These are phyloP conservation scores for Halocaridina rubra DNA, from an alignment of 2,888 invertebrate species.

Conservation along the genomic window DNA sequence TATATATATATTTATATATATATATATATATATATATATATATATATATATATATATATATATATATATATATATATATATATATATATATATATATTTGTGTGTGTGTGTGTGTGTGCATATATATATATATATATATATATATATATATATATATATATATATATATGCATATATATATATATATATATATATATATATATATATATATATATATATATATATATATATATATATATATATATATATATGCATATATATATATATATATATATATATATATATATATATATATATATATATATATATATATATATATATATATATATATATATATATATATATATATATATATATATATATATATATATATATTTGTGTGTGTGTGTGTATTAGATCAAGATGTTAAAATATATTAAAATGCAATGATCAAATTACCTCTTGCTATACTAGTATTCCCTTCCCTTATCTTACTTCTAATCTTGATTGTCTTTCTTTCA, in stretches of 20 bases:
- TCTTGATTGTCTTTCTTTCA: too few relatives aligned
- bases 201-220: background rate
- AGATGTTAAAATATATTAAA: background rate
- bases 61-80: conserved; percentile 5
- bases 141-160: background rate
- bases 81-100: conserved; percentile 7
- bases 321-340: background rate
- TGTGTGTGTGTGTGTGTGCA: background rate
- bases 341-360: background rate
- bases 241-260: background rate
- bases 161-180: background rate
- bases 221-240: background rate
- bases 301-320: background rate
- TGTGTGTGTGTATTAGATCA: background rate
- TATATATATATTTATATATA: background rate
- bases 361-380: background rate
- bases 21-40: conserved; percentile 1
- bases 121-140: background rate
- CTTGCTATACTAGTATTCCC: too few relatives aligned
- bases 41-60: conserved; percentile 10
- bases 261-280: background rate
- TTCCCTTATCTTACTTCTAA: too few relatives aligned
- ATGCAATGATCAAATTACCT: too few relatives aligned
- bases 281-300: background rate
- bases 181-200: background rate